phyloP scores from a whole-genome alignment of 2,797 vertebrate species.

The Fundulus diaphanus region DNA sequence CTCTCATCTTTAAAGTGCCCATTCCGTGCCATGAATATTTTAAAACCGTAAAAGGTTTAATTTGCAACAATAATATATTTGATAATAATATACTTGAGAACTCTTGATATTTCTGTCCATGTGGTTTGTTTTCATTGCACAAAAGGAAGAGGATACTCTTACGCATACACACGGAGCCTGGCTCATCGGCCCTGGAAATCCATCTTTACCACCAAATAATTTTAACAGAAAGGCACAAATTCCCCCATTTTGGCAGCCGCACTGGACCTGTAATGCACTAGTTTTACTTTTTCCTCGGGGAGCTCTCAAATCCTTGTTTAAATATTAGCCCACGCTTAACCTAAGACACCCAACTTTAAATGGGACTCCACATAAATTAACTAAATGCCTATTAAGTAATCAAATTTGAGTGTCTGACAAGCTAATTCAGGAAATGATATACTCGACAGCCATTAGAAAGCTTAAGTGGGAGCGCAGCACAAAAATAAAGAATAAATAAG shows the following conservation, averaged over 20 bases:
- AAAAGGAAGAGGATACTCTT: not conserved
- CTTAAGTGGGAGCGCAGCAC: not conserved
- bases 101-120: not conserved
- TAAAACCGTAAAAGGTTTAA: constrained; percentile 1
- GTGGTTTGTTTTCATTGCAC: constrained; percentile 1
- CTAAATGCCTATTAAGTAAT: constrained; percentile 28
- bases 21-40: not conserved
- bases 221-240: constrained; percentile 69
- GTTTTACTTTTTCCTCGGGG: constrained; percentile 40
- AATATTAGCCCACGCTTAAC: constrained; percentile 47
- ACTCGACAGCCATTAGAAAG: not conserved
- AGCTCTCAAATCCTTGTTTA: constrained; percentile 41
- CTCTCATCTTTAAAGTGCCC: not conserved
- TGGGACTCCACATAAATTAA: constrained; percentile 23
- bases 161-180: not conserved
- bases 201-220: constrained; percentile 38
- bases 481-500: constrained; percentile 12
- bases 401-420: constrained; percentile 21
- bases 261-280: constrained; percentile 38
- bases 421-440: constrained; percentile 26
- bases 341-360: constrained; percentile 26
- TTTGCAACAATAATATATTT: not conserved
- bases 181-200: constrained; percentile 33
- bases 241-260: constrained; percentile 53
- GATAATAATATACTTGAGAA: not conserved